phyloP scores from a whole-genome alignment of 2,888 invertebrate species.

The Sesamia inferens region DNA sequence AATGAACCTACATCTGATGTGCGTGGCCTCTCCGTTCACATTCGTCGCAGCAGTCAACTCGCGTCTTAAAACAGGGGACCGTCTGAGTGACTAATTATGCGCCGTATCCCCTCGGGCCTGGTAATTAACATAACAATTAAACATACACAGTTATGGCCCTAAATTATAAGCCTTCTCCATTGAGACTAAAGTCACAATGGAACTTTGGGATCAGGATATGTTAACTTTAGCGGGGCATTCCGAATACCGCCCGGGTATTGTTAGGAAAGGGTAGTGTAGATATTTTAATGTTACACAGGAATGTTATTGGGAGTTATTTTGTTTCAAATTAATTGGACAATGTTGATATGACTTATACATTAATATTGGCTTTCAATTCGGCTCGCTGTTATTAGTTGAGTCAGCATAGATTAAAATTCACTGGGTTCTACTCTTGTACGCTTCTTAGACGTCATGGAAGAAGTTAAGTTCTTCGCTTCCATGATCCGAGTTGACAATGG shows the following conservation, averaged over 20 bases:
- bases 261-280: constrained; percentile 31
- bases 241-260: constrained; percentile 46
- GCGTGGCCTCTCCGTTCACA: not conserved
- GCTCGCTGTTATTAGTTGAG: constrained; percentile 2
- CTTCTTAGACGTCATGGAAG: too few relatives aligned
- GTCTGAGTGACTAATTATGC: constrained; percentile 63
- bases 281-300: constrained; percentile 29
- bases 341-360: constrained; percentile 22
- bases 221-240: constrained; percentile 48
- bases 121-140: constrained; percentile 74
- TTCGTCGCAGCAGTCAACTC: not conserved
- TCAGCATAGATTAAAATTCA: constrained; percentile 4
- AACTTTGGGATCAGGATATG: constrained; percentile 49
- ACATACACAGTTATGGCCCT: constrained; percentile 68
- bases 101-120: constrained; percentile 34
- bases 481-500: too few relatives aligned
- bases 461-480: too few relatives aligned
- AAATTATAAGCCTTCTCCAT: constrained; percentile 66
- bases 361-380: constrained; percentile 35
- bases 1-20: not conserved
- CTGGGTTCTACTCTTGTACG: too few relatives aligned
- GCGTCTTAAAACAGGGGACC: constrained; percentile 33
- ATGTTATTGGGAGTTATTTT: constrained; percentile 26
- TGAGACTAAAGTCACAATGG: constrained; percentile 61
- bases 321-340: constrained; percentile 34